These are phyloP conservation scores for Gymnogyps californianus DNA, from an alignment of 2,113 vertebrate genomes.

Conservation along the genomic window DNA sequence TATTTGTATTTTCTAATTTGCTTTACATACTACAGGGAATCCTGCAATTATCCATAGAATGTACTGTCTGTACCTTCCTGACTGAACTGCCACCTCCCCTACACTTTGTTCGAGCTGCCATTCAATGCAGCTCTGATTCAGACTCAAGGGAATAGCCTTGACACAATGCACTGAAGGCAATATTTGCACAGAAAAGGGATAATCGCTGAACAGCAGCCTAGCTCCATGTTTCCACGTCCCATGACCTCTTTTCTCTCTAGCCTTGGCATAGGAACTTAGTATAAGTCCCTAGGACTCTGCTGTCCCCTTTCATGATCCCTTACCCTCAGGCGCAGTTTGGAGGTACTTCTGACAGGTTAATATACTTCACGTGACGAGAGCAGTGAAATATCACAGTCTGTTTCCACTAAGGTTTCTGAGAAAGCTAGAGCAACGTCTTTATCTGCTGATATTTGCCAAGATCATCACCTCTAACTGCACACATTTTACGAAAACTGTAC, in stretches of 20 bases:
- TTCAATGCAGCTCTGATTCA: slow-evolving; percentile 58
- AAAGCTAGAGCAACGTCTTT: background rate
- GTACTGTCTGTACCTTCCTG: slow-evolving; percentile 45
- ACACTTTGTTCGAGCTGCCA: slow-evolving; percentile 57
- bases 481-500: background rate
- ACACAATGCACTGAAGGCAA: slow-evolving; percentile 56
- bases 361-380: background rate
- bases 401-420: background rate
- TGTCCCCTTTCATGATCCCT: background rate
- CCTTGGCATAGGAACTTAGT: slow-evolving; percentile 40
- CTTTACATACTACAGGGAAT: slow-evolving; percentile 52
- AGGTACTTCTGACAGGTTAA: slow-evolving; percentile 26
- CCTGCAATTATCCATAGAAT: slow-evolving; percentile 53
- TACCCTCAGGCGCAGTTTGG: background rate
- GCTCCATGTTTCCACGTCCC: background rate
- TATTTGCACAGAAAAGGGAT: slow-evolving; percentile 59
- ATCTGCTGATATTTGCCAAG: background rate
- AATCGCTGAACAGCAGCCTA: slow-evolving; percentile 31
- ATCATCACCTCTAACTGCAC: background rate
- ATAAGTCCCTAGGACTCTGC: background rate
- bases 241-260: slow-evolving; percentile 39
- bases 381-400: background rate
- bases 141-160: slow-evolving; percentile 59
- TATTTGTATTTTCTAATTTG: slow-evolving; percentile 66
- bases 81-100: slow-evolving; percentile 62